phyloP scores from a whole-genome alignment of 2,113 vertebrate genomes.

The Catharus bicknelli region DNA sequence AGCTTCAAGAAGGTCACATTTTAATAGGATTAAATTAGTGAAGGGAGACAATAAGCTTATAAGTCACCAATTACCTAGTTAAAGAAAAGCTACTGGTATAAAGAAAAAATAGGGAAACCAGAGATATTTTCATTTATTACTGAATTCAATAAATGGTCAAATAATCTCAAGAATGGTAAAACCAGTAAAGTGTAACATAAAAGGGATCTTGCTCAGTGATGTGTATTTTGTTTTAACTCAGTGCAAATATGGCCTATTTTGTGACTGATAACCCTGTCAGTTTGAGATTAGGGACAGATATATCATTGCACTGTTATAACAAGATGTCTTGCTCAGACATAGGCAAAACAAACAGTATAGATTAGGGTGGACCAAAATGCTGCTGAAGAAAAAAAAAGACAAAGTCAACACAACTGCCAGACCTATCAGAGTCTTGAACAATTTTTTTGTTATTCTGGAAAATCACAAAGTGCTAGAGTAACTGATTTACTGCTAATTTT shows the following conservation, averaged over 20 bases:
- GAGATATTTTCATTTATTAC: constrained; percentile 47
- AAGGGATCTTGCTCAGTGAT: constrained; percentile 19
- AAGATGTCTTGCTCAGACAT: background rate
- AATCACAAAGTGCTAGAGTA: background rate
- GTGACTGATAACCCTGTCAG: constrained; percentile 42
- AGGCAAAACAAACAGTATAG: constrained; percentile 21
- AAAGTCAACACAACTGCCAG: fast-evolving
- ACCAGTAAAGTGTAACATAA: constrained; percentile 16
- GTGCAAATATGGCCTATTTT: constrained; percentile 18
- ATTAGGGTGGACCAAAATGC: background rate
- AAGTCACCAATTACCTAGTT: background rate
- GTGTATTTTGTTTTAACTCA: constrained; percentile 37
- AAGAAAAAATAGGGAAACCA: background rate
- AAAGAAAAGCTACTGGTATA: background rate
- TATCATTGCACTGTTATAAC: background rate
- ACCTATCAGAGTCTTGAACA: background rate
- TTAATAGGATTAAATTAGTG: constrained; percentile 4
- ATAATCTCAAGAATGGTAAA: constrained; percentile 57
- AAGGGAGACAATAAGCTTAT: constrained; percentile 30
- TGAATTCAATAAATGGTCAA: constrained; percentile 20
- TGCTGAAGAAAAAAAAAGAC: background rate
- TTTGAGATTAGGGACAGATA: constrained; percentile 6
- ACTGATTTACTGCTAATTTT: background rate
- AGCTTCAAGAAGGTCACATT: background rate
- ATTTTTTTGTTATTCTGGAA: background rate